These are phyloP conservation scores for Onthophagus sagittarius DNA, from an alignment of 2,888 invertebrate species.

Conservation along the genomic window DNA sequence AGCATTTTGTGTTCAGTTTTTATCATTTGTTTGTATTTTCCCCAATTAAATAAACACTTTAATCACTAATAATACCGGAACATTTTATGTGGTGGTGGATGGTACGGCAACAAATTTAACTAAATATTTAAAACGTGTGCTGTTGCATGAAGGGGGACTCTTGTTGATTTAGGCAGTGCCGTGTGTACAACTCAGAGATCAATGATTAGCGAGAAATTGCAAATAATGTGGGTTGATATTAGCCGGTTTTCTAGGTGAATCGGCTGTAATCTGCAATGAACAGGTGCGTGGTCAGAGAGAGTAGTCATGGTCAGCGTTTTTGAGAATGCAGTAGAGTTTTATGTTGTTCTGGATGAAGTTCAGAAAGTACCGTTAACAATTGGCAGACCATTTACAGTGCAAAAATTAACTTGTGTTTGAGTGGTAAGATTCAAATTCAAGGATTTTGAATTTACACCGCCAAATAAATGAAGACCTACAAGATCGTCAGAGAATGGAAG, in stretches of 20 bases:
- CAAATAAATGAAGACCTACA: background rate
- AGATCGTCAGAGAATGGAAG: background rate
- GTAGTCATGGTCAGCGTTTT: conserved; percentile 20
- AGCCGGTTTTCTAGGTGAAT: background rate
- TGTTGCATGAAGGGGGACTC: background rate
- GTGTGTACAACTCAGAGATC: conserved; percentile 29
- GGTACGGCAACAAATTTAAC: no score
- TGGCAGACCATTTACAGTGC: conserved; percentile 29
- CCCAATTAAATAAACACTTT: no score
- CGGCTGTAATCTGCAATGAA: background rate
- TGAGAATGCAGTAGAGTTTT: conserved; percentile 24
- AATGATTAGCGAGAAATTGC: conserved; percentile 5
- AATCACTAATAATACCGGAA: no score
- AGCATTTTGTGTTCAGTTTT: no score
- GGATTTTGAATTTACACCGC: background rate
- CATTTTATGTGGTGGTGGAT: no score
- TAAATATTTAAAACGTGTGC: no score
- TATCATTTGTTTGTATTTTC: no score
- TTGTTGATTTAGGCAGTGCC: conserved; percentile 29
- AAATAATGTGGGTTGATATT: background rate
- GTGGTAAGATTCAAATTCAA: background rate
- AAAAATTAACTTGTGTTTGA: conserved; percentile 22
- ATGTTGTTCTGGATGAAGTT: conserved; percentile 30
- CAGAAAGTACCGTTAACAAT: conserved; percentile 30
- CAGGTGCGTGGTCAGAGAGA: background rate